Percentiles rank a stretch among this genome's conserved stretches.
Evolutionary conservation across 2,797 vertebrate genomes (phyloP).

Genomic region (Gambusia yucatana): DNA sequence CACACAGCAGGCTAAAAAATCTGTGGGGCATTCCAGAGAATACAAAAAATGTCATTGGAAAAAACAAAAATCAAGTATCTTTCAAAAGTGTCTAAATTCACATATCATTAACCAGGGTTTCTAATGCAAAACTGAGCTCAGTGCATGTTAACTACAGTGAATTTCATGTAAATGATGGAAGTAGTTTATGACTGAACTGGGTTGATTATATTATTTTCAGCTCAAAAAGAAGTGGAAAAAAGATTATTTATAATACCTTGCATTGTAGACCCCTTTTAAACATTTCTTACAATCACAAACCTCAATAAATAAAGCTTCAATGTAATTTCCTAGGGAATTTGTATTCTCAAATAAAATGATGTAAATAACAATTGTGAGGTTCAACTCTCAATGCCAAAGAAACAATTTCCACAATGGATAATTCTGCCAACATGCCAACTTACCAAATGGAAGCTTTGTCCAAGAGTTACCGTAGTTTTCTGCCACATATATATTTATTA

Average conservation of each 20-base stretch:
- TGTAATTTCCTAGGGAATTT: background rate
- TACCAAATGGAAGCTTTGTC: background rate
- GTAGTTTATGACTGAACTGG: background rate
- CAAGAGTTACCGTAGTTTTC: background rate
- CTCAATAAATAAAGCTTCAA: background rate
- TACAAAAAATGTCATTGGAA: conserved; percentile 19
- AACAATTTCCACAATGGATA: background rate
- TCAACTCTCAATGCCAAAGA: background rate
- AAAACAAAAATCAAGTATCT: background rate
- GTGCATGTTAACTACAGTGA: background rate
- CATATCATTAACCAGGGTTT: background rate
- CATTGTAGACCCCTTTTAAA: background rate
- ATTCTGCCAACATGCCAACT: background rate
- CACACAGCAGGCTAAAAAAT: conserved; percentile 32
- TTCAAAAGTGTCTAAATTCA: conserved; percentile 10
- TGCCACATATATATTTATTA: background rate
- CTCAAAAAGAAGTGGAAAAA: background rate
- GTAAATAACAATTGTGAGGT: background rate
- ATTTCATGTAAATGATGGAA: background rate
- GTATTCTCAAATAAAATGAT: background rate
- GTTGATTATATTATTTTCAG: background rate
- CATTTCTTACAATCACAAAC: background rate
- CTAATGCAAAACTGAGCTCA: background rate
- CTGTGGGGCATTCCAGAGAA: background rate
- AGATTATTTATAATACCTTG: background rate